These are phyloP conservation scores for Trachops cirrhosus DNA, from an alignment of 2,797 vertebrate species.

Conservation along the genomic window DNA sequence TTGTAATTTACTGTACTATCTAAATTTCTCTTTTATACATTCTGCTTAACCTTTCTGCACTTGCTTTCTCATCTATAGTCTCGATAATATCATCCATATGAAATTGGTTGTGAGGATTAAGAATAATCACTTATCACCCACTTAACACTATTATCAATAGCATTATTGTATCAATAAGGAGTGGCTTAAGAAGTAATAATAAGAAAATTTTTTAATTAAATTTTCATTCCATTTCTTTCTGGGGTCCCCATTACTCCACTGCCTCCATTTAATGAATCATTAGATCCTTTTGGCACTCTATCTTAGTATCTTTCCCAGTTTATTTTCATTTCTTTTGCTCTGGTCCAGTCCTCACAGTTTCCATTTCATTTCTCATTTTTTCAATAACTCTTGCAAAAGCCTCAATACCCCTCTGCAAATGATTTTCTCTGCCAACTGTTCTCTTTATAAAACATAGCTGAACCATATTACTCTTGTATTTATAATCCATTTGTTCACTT, in stretches of 20 bases:
- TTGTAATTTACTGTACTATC: neutral
- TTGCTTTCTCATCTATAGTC: neutral
- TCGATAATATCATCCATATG: neutral
- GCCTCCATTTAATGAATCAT: neutral
- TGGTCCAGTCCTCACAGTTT: neutral
- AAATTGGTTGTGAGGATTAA: neutral
- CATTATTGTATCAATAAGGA: neutral
- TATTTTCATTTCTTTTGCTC: neutral
- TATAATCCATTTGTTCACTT: neutral
- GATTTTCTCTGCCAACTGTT: neutral
- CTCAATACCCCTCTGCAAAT: neutral
- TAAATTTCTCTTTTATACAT: neutral
- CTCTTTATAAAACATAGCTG: neutral
- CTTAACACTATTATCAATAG: neutral
- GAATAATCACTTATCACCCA: neutral
- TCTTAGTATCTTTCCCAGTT: neutral
- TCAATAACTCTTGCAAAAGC: neutral
- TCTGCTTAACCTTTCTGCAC: neutral
- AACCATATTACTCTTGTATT: neutral
- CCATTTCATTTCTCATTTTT: neutral
- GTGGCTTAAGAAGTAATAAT: neutral
- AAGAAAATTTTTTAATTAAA: neutral
- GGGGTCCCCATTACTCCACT: neutral
- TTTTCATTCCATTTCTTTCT: neutral
- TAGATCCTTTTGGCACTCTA: neutral